Evolutionary conservation across 2,888 invertebrate species (phyloP).

Genomic region (Acronicta leporina): DNA sequence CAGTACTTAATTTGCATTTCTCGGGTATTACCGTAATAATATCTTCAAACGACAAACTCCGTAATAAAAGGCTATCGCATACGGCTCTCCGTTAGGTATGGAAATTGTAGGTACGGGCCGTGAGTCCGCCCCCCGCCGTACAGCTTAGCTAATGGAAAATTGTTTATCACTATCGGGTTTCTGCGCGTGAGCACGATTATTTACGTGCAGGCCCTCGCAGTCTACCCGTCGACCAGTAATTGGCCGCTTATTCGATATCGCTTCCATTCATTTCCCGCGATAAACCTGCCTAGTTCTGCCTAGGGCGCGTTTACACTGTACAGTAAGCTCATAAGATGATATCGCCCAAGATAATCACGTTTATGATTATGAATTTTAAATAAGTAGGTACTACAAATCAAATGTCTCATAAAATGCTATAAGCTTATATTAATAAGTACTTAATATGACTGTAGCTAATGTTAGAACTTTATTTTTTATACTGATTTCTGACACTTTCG

Average conservation of each 20-base stretch:
- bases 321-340: slow-evolving; percentile 68
- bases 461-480: too few relatives aligned
- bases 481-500: too few relatives aligned
- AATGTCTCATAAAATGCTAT: not conserved
- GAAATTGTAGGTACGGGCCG: slow-evolving; percentile 70
- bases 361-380: slow-evolving; percentile 49
- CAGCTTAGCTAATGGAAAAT: slow-evolving; percentile 80
- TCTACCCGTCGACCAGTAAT: slow-evolving; percentile 78
- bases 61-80: slow-evolving; percentile 79
- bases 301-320: slow-evolving; percentile 64
- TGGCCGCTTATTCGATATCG: slow-evolving; percentile 85
- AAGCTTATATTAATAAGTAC: slow-evolving; percentile 8
- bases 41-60: slow-evolving; percentile 78
- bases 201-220: slow-evolving; percentile 79
- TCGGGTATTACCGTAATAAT: slow-evolving; percentile 80
- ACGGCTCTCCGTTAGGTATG: slow-evolving; percentile 74
- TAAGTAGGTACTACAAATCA: slow-evolving; percentile 26
- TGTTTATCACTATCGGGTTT: slow-evolving; percentile 80
- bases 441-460: not conserved
- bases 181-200: slow-evolving; percentile 85
- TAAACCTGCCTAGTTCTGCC: slow-evolving; percentile 74
- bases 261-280: slow-evolving; percentile 85
- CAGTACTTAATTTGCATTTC: slow-evolving; percentile 81
- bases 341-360: slow-evolving; percentile 69
- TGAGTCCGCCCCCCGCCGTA: slow-evolving; percentile 60